These are phyloP conservation scores for Ailurus styani DNA, from an alignment of 2,113 vertebrate genomes.

Conservation along the genomic window DNA sequence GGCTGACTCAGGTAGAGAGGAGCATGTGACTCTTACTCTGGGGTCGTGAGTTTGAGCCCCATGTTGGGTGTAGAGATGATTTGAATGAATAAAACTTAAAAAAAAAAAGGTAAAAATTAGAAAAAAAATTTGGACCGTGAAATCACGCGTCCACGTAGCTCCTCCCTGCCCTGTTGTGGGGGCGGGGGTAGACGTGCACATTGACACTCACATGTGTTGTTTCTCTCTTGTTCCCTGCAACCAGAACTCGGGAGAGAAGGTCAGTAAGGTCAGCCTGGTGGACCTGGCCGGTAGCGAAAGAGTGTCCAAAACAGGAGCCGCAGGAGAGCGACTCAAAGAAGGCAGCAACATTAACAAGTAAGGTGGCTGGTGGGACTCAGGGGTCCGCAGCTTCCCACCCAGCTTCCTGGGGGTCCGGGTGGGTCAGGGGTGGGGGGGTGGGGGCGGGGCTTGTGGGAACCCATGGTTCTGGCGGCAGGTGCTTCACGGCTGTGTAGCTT, in stretches of 20 bases:
- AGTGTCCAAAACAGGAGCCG: slow-evolving; percentile 97
- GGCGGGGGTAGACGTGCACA: background rate
- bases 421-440: background rate
- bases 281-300: slow-evolving; percentile 97
- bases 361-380: background rate
- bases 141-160: background rate
- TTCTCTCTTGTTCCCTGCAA: slow-evolving; percentile 28
- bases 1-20: background rate
- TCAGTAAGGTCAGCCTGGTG: slow-evolving; percentile 97
- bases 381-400: rapidly evolving
- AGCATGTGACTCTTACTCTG: background rate
- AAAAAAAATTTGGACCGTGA: background rate
- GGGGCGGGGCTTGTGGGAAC: background rate
- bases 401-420: no score
- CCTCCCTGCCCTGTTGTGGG: background rate
- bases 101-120: background rate
- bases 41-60: background rate
- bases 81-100: background rate
- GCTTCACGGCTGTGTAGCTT: background rate
- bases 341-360: slow-evolving; percentile 99
- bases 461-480: background rate
- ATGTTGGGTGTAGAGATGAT: background rate
- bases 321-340: slow-evolving; percentile 96
- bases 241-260: slow-evolving; percentile 97
- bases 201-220: background rate